Evolutionary conservation across 2,797 vertebrate species (phyloP), one percentile per base, ranked within the genome.

Genomic region (Crocidura indochinensis): DNA sequence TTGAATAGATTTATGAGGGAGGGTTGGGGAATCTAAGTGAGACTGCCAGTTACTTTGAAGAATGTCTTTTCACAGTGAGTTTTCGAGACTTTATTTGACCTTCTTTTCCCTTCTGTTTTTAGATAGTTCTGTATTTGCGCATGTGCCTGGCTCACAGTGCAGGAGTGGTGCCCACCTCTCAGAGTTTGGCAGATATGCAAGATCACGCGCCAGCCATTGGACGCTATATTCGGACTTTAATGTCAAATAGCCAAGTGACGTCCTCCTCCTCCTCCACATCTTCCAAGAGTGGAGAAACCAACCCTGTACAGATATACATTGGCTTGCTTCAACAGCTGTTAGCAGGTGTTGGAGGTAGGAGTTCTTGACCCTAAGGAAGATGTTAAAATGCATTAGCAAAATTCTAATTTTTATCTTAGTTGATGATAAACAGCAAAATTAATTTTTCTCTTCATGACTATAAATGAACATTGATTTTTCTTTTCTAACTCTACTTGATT

Each of bases 131-230:
- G 27, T 99, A 99, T 96, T 97, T 99, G 96, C 98, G 99, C 96
- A 99, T 99, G 99, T 99, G 99, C 97, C 98, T 99, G 60, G 99
- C 99, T 87, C 97, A 99, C 95, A 99, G 99, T 60, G 99, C 99
- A 0, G 99, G 99, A 46, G 98, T 99, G 94, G 98, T 97, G 2
- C 98, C 98, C 78, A 95, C 98, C 92, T 99, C 99, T 24, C 98
- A 98, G 91, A 99, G 98, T 95, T 95, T 99, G 97, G 97, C 98
- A 49, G 99, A 99, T 96, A 99, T 99, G 99, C 99, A 99, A 94
- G 99, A 99, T 84, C 99, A 99, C 19, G 98, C 99, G 80, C 99
- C 99, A 44, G 98, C 98, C 83, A 99, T 99, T 29, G 99, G 99
- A 17, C 98, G 97, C 94, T 99, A 99, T 19, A 95, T 99, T 91